phyloP scores from a whole-genome alignment of 2,888 invertebrate genomes.

The Sminthurinus aureus region DNA sequence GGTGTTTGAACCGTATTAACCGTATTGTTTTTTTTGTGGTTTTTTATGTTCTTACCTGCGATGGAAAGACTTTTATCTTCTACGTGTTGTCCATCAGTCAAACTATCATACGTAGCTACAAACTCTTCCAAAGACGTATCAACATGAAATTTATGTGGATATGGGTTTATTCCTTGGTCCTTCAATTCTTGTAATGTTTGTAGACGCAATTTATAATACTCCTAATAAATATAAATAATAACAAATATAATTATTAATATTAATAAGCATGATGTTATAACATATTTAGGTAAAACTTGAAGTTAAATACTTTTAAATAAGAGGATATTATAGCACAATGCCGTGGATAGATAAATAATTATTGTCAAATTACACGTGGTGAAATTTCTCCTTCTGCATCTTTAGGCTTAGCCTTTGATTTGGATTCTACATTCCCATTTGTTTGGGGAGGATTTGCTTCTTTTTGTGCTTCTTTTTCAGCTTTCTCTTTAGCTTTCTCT shows the following conservation, averaged over 20 bases:
- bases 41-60: constrained; percentile 70
- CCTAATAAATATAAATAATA: constrained; percentile 62
- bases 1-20: neutral
- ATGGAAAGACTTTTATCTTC: constrained; percentile 75
- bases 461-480: constrained; percentile 64
- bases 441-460: constrained; percentile 61
- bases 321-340: neutral
- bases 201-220: constrained; percentile 88
- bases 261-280: too few relatives aligned
- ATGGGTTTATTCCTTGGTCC: constrained; percentile 78
- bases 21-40: neutral
- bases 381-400: constrained; percentile 81
- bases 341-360: neutral
- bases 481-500: constrained; percentile 91
- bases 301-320: neutral
- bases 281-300: too few relatives aligned
- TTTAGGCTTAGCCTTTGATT: constrained; percentile 61
- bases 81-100: constrained; percentile 76
- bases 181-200: constrained; percentile 84
- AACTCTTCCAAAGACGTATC: constrained; percentile 86
- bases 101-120: constrained; percentile 78
- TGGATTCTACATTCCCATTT: constrained; percentile 29
- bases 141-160: constrained; percentile 97
- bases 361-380: constrained; percentile 73
- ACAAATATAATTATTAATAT: constrained; percentile 26